Percentiles rank a stretch among this genome's conserved stretches.
Evolutionary conservation across 2,113 vertebrate genomes (phyloP).

Genomic region (Micromys minutus): DNA sequence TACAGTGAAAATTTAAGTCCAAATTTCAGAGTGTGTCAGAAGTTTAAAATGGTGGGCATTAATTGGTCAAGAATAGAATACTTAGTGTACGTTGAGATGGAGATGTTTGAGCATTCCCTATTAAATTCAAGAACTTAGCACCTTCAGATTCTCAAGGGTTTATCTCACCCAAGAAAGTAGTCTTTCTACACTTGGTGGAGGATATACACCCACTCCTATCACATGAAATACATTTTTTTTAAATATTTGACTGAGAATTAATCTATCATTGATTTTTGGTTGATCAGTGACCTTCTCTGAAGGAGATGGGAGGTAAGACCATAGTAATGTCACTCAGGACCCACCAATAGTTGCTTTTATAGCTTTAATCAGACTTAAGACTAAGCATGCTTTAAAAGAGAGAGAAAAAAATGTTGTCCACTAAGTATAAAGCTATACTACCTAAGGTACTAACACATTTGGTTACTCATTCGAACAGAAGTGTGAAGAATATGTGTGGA

Average conservation of each 20-base stretch:
- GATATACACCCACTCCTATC: not conserved
- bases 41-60: not conserved
- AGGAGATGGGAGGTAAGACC: not conserved
- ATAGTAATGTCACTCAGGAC: not conserved
- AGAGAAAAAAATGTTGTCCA: not conserved
- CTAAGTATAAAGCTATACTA: not conserved
- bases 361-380: not conserved
- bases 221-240: not conserved
- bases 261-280: not conserved
- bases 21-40: not conserved
- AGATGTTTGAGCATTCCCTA: not conserved
- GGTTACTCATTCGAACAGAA: not conserved
- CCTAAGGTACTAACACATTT: not conserved
- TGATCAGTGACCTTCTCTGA: not conserved
- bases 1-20: not conserved
- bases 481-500: not conserved
- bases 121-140: not conserved
- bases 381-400: not conserved
- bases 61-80: not conserved
- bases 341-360: not conserved
- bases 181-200: not conserved
- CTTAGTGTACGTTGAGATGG: not conserved
- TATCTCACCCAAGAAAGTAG: not conserved
- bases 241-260: not conserved
- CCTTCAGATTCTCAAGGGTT: not conserved